These are phyloP conservation scores for Oreochromis grahami DNA, from an alignment of 2,797 vertebrate species.

Conservation along the genomic window DNA sequence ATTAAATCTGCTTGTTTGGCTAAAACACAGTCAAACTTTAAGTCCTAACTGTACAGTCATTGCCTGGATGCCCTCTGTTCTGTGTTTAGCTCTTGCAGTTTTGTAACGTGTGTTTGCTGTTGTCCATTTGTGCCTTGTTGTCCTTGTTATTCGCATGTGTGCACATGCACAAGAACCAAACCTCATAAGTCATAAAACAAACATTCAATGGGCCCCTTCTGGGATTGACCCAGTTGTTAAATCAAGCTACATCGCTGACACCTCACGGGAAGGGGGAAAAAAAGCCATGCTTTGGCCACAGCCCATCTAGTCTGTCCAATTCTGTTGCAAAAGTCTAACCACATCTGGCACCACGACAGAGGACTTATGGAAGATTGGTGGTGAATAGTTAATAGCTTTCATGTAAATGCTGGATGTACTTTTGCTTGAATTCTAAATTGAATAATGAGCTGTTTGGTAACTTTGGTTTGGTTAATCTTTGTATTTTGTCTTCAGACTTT, in stretches of 20 bases:
- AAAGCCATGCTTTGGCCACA: constrained; percentile 37
- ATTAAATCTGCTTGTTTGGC: not conserved
- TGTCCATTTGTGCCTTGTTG: not conserved
- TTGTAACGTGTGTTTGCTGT: not conserved
- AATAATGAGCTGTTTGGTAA: not conserved
- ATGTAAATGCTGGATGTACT: not conserved
- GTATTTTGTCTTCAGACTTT: not conserved
- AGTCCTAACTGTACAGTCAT: not conserved
- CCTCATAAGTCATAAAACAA: constrained; percentile 49
- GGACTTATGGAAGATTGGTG: not conserved
- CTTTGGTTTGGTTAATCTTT: not conserved
- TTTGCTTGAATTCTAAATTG: not conserved
- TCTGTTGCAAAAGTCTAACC: not conserved
- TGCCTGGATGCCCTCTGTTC: not conserved
- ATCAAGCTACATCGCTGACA: constrained; percentile 31
- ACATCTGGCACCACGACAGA: not conserved
- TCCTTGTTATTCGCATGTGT: constrained; percentile 15
- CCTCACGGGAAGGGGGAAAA: not conserved
- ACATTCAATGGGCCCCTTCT: constrained; percentile 21
- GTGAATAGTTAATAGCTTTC: not conserved
- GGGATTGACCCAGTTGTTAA: constrained; percentile 56
- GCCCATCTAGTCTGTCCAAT: not conserved
- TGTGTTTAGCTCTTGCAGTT: not conserved
- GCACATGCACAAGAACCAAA: constrained; percentile 14
- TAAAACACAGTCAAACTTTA: not conserved